Percentiles rank a stretch among this genome's conserved stretches.
Evolutionary conservation across 2,797 vertebrate genomes (phyloP).

Genomic region (Coregonus suidteri): DNA sequence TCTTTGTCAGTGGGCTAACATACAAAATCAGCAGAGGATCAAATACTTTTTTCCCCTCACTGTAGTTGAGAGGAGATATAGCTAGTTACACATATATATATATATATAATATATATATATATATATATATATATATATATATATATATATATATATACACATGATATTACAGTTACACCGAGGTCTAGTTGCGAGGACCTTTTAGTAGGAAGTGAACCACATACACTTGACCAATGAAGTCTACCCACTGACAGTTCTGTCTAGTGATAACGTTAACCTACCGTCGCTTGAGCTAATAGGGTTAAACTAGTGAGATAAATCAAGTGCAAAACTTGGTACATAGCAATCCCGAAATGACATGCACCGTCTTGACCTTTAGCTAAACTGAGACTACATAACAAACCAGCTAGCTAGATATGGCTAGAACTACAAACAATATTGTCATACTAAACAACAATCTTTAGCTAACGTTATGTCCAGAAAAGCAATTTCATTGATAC

Average conservation of each 20-base stretch:
- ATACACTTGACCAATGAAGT: neutral
- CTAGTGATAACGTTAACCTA: neutral
- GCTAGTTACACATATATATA: too few relatives aligned
- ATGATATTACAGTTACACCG: too few relatives aligned
- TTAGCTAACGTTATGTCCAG: neutral
- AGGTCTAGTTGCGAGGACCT: too few relatives aligned
- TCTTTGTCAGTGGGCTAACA: too few relatives aligned
- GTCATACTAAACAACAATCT: neutral
- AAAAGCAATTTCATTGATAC: neutral
- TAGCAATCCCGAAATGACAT: neutral
- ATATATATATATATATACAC: too few relatives aligned
- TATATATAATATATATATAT: too few relatives aligned
- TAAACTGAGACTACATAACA: neutral
- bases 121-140: too few relatives aligned
- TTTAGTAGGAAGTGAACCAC: neutral
- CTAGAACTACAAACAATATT: too few relatives aligned
- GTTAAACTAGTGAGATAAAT: neutral
- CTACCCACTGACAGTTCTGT: neutral
- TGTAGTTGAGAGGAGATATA: too few relatives aligned
- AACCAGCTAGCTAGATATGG: too few relatives aligned
- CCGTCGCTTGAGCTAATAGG: neutral
- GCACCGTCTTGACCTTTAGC: constrained; percentile 48
- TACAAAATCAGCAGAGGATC: too few relatives aligned
- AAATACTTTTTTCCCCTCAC: too few relatives aligned
- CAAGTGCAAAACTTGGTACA: neutral